Conservation (phyloP, 2,113 vertebrate species). For the Cinclus mexicanus region DNA sequence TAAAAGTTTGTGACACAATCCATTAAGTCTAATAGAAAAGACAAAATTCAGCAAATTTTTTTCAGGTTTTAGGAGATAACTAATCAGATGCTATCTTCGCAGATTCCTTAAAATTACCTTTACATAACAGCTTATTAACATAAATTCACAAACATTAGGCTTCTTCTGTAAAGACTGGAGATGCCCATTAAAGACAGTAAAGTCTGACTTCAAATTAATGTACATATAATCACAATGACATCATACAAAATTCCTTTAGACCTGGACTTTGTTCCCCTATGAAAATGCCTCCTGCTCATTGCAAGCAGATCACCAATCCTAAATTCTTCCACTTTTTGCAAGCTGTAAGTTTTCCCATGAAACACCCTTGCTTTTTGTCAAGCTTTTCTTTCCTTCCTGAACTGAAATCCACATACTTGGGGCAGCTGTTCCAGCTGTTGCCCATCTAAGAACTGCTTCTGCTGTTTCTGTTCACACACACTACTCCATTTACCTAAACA, state of each 20-base stretch:
- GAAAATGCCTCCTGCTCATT: background rate
- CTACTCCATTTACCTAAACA: background rate
- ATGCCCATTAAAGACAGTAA: background rate
- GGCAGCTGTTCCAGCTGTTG: background rate
- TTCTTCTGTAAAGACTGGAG: background rate
- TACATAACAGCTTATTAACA: background rate
- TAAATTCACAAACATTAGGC: background rate
- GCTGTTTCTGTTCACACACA: background rate
- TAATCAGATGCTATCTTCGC: background rate
- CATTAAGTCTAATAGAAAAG: background rate
- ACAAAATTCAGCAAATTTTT: background rate
- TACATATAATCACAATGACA: background rate
- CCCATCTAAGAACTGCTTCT: background rate
- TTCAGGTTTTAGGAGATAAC: background rate
- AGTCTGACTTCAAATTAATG: background rate
- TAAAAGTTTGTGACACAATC: background rate
- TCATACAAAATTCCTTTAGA: background rate
- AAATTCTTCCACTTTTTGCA: background rate
- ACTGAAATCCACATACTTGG: background rate
- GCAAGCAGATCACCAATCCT: background rate
- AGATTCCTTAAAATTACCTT: background rate
- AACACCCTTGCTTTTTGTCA: background rate
- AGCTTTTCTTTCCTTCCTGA: background rate
- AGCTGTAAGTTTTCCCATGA: background rate
- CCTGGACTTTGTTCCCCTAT: background rate